These are phyloP conservation scores for Crocallis elinguaria DNA, from an alignment of 2,888 invertebrate genomes.

Conservation along the genomic window DNA sequence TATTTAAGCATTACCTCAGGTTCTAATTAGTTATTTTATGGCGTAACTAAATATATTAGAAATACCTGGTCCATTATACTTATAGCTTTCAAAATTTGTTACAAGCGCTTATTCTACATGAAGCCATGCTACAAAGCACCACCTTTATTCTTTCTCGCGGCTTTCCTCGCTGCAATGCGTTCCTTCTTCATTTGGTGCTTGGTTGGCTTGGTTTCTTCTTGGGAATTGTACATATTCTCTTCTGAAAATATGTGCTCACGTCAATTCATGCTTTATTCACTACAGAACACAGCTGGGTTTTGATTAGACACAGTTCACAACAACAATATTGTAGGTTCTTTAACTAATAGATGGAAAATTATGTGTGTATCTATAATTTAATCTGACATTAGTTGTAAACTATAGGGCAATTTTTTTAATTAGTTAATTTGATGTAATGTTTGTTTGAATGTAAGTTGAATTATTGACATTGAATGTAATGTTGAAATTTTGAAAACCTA, in stretches of 20 bases:
- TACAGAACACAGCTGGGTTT: slow-evolving; percentile 23
- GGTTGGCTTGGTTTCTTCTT: slow-evolving; percentile 84
- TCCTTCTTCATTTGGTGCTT: slow-evolving; percentile 89
- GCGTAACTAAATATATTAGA: neutral
- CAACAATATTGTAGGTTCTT: neutral
- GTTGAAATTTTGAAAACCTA: too few species aligned
- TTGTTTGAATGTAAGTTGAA: too few species aligned
- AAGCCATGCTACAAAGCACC: slow-evolving; percentile 47
- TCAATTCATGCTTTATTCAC: slow-evolving; percentile 59
- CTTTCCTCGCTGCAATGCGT: slow-evolving; percentile 83
- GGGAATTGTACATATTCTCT: slow-evolving; percentile 75
- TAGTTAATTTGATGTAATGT: too few species aligned
- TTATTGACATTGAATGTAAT: too few species aligned
- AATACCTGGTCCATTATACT: neutral
- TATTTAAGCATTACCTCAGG: too few species aligned
- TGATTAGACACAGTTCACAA: slow-evolving; percentile 6
- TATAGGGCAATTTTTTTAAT: too few species aligned
- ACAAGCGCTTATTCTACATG: slow-evolving; percentile 13
- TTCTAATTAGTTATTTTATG: too few species aligned
- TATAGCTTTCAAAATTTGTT: neutral
- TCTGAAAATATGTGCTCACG: slow-evolving; percentile 70
- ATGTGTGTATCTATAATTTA: too few species aligned
- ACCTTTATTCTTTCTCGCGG: slow-evolving; percentile 81
- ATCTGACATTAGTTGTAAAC: too few species aligned
- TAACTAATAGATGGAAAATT: neutral